Conservation (phyloP, 2,888 invertebrate species). For the Lymantria monacha region DNA sequence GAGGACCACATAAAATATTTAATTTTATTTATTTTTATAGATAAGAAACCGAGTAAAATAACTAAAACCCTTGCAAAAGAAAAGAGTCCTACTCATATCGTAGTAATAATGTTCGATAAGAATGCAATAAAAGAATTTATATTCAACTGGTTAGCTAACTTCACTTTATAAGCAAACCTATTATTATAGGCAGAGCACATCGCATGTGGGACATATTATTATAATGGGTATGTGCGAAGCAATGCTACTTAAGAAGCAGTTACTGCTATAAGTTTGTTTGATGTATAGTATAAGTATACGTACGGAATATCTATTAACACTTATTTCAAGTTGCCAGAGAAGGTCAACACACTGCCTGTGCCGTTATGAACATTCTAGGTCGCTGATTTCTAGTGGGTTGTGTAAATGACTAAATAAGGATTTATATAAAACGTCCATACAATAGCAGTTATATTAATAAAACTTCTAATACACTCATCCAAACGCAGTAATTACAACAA, state of each 20-base stretch:
- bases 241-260: constrained; percentile 63
- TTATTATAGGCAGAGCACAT: constrained; percentile 18
- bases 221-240: constrained; percentile 55
- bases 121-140: constrained; percentile 11
- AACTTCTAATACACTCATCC: too few relatives aligned
- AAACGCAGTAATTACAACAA: too few relatives aligned
- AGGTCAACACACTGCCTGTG: constrained; percentile 54
- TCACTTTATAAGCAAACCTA: constrained; percentile 22
- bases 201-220: constrained; percentile 26
- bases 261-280: constrained; percentile 23
- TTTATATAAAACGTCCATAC: constrained; percentile 1
- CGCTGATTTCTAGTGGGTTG: constrained; percentile 30
- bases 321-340: constrained; percentile 51
- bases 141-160: constrained; percentile 22
- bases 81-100: too few relatives aligned
- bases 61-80: too few relatives aligned
- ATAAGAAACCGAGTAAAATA: too few relatives aligned
- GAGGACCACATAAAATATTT: too few relatives aligned
- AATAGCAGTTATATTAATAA: not conserved
- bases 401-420: constrained; percentile 7
- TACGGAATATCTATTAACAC: constrained; percentile 58
- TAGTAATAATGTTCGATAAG: not conserved
- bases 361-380: constrained; percentile 57
- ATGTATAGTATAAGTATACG: constrained; percentile 39
- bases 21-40: too few relatives aligned